These are phyloP conservation scores for Steinernema carpocapsae DNA, from an alignment of 2,888 invertebrate genomes.

Conservation along the genomic window DNA sequence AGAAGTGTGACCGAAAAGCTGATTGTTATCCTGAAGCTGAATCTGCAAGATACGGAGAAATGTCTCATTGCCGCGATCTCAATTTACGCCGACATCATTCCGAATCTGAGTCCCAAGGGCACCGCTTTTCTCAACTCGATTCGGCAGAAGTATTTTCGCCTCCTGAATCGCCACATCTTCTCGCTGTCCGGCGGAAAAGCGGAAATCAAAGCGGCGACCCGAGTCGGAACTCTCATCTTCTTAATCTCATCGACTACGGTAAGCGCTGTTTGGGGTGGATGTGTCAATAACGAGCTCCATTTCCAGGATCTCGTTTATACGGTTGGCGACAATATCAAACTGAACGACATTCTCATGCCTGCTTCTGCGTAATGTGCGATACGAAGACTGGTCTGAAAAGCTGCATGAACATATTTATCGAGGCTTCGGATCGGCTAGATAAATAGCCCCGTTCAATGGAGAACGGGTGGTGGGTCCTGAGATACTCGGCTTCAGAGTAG, in stretches of 20 bases:
- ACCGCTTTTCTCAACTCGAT: neutral
- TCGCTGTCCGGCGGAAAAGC: constrained; percentile 24
- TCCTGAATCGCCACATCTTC: neutral
- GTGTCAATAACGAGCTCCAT: too few species aligned
- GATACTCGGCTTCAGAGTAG: too few species aligned
- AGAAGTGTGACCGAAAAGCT: constrained; percentile 51
- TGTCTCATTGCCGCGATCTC: constrained; percentile 56
- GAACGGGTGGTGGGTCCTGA: too few species aligned
- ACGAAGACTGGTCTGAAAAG: constrained; percentile 23
- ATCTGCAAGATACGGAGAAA: constrained; percentile 55
- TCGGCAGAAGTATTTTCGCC: neutral
- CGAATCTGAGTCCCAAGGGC: neutral
- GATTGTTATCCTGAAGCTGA: constrained; percentile 54
- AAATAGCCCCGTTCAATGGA: too few species aligned
- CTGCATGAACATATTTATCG: neutral
- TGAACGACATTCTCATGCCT: too few species aligned
- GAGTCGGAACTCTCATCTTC: constrained; percentile 60
- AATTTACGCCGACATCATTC: constrained; percentile 42
- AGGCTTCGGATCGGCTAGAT: too few species aligned
- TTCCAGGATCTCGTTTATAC: constrained; percentile 63
- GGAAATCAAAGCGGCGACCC: constrained; percentile 43
- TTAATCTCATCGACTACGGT: constrained; percentile 62
- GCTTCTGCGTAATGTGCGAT: constrained; percentile 45
- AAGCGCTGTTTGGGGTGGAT: too few species aligned
- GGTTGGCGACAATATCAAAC: constrained; percentile 59